These are phyloP conservation scores for Otolemur garnettii DNA, from an alignment of 2,113 vertebrate genomes.

Conservation along the genomic window DNA sequence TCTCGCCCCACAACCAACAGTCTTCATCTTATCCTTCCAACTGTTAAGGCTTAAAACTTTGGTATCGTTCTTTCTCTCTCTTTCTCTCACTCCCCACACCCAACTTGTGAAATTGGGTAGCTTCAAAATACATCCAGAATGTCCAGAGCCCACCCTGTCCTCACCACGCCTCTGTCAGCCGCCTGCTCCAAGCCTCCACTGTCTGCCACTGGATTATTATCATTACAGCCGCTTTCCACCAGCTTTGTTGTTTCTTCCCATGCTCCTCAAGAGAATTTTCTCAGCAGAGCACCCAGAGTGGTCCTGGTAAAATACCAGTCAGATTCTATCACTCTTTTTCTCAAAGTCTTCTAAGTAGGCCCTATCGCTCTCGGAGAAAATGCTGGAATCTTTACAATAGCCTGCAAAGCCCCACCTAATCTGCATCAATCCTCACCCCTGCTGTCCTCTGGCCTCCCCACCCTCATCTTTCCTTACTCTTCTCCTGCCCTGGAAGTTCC, in stretches of 20 bases:
- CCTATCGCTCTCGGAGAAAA: background rate
- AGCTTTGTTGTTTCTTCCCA: background rate
- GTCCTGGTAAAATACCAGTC: background rate
- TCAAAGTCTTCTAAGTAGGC: background rate
- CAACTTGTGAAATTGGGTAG: background rate
- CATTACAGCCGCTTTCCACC: rapidly evolving
- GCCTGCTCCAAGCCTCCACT: background rate
- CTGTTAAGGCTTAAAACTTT: background rate
- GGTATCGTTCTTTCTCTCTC: background rate
- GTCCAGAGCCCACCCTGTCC: background rate
- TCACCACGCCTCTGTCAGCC: rapidly evolving
- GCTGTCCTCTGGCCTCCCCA: background rate
- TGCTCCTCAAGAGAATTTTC: background rate
- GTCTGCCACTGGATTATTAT: background rate
- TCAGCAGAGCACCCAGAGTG: background rate
- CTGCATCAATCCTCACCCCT: too few relatives aligned
- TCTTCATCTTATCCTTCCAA: background rate
- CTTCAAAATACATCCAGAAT: background rate
- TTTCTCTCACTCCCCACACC: background rate
- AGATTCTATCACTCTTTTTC: background rate
- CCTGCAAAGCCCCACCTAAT: background rate
- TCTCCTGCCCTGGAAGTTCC: background rate
- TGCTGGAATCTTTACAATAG: background rate
- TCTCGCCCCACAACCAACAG: background rate
- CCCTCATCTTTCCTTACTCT: background rate